Conservation (phyloP, 2,797 vertebrate species). For the Cottoperca gobio region DNA sequence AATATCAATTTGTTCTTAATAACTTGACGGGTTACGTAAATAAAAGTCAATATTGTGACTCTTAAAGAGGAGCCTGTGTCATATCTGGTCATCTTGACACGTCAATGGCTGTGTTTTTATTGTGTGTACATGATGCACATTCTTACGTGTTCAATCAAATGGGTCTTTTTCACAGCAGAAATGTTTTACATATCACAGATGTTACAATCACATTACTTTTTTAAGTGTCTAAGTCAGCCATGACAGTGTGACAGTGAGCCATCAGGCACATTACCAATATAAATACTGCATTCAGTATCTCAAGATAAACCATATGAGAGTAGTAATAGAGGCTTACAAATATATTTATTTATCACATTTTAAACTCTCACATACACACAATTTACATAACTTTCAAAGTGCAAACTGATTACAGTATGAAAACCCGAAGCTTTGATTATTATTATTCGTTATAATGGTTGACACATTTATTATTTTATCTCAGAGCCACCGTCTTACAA, state of each 20-base stretch:
- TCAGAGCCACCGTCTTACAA: background rate
- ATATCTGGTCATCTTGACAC: background rate
- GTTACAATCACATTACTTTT: background rate
- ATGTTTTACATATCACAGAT: no score
- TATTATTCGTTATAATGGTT: background rate
- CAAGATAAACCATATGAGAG: background rate
- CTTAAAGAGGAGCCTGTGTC: background rate
- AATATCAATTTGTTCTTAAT: no score
- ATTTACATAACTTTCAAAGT: slow-evolving; percentile 1
- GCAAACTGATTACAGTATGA: slow-evolving; percentile 20
- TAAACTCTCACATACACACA: slow-evolving; percentile 23
- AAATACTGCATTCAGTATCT: background rate
- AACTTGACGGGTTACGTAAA: no score
- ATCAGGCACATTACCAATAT: background rate
- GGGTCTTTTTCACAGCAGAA: background rate
- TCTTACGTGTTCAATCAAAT: background rate
- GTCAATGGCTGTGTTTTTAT: background rate
- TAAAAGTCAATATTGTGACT: background rate
- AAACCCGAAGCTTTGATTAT: background rate
- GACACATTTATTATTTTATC: background rate
- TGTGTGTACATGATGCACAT: background rate
- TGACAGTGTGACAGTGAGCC: background rate
- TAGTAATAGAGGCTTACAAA: slow-evolving; percentile 13
- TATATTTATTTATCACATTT: slow-evolving; percentile 19
- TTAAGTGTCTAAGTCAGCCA: background rate